These are phyloP conservation scores for Parauchenoglanis punctatus DNA, from an alignment of 2,797 vertebrate genomes.

Conservation along the genomic window DNA sequence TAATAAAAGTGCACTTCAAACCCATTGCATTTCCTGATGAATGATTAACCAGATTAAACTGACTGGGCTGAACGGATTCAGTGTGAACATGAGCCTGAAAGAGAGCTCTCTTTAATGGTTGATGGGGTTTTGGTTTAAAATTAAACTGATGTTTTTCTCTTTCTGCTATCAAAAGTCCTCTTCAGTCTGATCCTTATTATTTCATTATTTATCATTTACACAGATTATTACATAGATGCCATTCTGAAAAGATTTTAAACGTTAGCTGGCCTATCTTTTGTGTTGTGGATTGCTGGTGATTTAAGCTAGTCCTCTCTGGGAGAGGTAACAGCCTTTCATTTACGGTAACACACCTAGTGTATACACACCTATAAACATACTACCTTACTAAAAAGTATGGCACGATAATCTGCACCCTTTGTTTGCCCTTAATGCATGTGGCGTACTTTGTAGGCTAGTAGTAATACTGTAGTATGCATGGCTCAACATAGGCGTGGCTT, in stretches of 20 bases:
- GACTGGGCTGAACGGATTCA: not conserved
- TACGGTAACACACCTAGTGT: not conserved
- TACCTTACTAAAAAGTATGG: not conserved
- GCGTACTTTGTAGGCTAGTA: too few relatives aligned
- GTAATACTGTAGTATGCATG: not conserved
- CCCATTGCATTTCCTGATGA: not conserved
- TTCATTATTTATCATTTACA: too few relatives aligned
- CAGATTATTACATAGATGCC: too few relatives aligned
- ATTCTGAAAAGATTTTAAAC: not conserved
- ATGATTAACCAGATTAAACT: constrained; percentile 2
- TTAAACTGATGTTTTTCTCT: not conserved
- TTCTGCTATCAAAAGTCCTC: not conserved
- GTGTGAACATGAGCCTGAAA: not conserved
- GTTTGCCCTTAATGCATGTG: not conserved
- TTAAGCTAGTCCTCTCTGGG: not conserved
- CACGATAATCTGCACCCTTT: not conserved
- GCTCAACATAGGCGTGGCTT: not conserved
- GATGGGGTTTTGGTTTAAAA: not conserved
- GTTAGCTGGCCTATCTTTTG: not conserved
- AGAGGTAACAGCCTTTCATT: not conserved
- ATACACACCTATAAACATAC: not conserved
- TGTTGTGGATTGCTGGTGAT: not conserved
- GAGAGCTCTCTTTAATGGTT: not conserved
- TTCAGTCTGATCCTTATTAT: not conserved
- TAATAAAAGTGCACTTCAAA: not conserved